These are phyloP conservation scores for Drosophila leonis DNA, from an alignment of 2,888 invertebrate species.

Conservation along the genomic window DNA sequence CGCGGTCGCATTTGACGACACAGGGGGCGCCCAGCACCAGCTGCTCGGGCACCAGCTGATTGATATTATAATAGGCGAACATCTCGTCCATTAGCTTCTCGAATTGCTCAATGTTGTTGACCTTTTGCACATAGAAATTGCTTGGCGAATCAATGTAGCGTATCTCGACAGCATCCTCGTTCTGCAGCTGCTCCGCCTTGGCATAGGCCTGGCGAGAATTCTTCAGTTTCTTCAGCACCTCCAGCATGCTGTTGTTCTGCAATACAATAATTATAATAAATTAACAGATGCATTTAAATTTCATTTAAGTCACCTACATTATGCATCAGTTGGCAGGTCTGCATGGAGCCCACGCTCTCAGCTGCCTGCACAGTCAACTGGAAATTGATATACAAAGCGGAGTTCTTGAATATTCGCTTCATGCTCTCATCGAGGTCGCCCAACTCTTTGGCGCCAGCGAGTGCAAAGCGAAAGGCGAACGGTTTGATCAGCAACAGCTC, in stretches of 20 bases:
- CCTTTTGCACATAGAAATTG: slow-evolving; percentile 91
- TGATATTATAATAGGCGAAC: slow-evolving; percentile 87
- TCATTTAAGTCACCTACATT: slow-evolving; percentile 45
- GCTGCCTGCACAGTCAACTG: slow-evolving; percentile 89
- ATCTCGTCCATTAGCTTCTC: slow-evolving; percentile 90
- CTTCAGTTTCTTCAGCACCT: slow-evolving; percentile 78
- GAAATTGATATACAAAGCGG: slow-evolving; percentile 88
- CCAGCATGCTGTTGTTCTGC: slow-evolving; percentile 77
- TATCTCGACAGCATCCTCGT: slow-evolving; percentile 83
- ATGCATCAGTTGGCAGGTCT: slow-evolving; percentile 89
- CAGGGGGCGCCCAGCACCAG: slow-evolving; percentile 89
- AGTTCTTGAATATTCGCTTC: slow-evolving; percentile 90
- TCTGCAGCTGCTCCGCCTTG: slow-evolving; percentile 74
- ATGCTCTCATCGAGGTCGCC: slow-evolving; percentile 87
- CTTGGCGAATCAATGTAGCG: slow-evolving; percentile 87
- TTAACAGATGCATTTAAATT: background rate
- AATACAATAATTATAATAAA: background rate
- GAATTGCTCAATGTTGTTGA: slow-evolving; percentile 87
- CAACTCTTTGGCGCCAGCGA: slow-evolving; percentile 90
- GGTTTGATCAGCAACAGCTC: slow-evolving; percentile 90
- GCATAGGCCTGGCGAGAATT: slow-evolving; percentile 80
- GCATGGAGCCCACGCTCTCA: slow-evolving; percentile 90
- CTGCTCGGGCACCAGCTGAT: slow-evolving; percentile 85
- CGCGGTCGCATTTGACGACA: slow-evolving; percentile 92
- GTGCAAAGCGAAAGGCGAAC: slow-evolving; percentile 91